Evolutionary conservation across 2,113 vertebrate genomes (phyloP), one percentile per base, ranked within the genome.

Genomic region (Osmerus eperlanus): DNA sequence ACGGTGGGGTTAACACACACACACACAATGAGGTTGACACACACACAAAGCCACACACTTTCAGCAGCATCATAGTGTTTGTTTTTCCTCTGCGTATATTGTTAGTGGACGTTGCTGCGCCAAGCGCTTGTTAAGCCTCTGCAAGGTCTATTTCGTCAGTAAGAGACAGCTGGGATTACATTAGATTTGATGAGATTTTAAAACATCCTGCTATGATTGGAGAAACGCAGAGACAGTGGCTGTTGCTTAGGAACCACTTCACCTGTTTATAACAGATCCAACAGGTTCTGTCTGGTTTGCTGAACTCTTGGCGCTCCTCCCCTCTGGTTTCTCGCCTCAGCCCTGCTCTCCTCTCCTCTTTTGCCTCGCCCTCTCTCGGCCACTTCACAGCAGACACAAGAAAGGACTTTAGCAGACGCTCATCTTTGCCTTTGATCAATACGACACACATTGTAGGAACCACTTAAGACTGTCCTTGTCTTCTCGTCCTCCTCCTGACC

Each of bases 361-460:
- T 19, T 29, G 28, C 23, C 13, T 21, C 1, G 4, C 7, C 29
- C 6, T 41, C 29, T 4, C 63, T 3, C 63, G 19, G 18, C 32
- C 32, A 65, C 32, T 65, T 41, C 29, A 11, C 15, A 65, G 15
- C 8, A 15, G 15, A 36, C 32, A 65, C 29, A 6, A 14, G 25
- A 65, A 36, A 65, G 62, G 18, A 12, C 7, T n/a, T 36, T n/a
- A 8, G 16, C 29, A 41, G 29, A 4, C 1, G 62, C 16, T 18
- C 25, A 8, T 62, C 54, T 72, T 32, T 16, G 28, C 21, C 16
- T 47, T 9, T 47, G 65, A 81, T 83, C 78, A 81, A 83, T 81
- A 81, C 68, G 36, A 70, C 71, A 64, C 70, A 65, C 73, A 60
- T 76, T 76, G 78, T 71, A 67, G 53, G 47, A 76, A 63, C 64